Evolutionary conservation across 2,888 invertebrate genomes (phyloP), one percentile per base, ranked within the genome.

Genomic region (Nomada hirtipes): DNA sequence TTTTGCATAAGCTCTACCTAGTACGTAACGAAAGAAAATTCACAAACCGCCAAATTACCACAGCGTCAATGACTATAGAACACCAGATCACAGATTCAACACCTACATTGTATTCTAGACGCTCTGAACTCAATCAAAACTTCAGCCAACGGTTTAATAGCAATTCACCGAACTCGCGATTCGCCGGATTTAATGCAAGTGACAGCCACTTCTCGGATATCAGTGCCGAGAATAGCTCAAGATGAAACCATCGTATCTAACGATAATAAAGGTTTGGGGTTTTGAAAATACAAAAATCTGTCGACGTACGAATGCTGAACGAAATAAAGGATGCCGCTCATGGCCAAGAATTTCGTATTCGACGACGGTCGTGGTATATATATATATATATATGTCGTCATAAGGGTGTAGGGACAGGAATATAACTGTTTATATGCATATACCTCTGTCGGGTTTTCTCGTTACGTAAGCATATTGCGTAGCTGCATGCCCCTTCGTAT

Each of bases 391-490:
- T 36, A 36, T 36, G 36, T 36, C 4, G 91, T 91, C 90, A 90
- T 89, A 88, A 90, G 90, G 89, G 89, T 89, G 86, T 89, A 71
- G 86, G 86, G 87, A 89, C 89, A 89, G 82, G 89, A 89, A 90
- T 91, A 91, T 90, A 91, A 91, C 91, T 91, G 91, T 91, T 90
- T 91, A 91, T 90, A 90, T 89, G 88, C 90, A 90, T 88, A 89
- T 87, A 79, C 76, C 74, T 77, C 50, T 20, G 79, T 76, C 78
- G 47, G 59, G 71, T 61, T 80, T 74, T 80, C 89, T 85, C 86
- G 88, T 89, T 88, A 88, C 82, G 86, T 89, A 86, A 87, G 86
- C 89, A 88, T 88, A 88, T 88, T 89, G 87, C 85, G 87, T 84
- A 89, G 76, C 81, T 67, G 75, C 72, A 36, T 20, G 71, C 75